phyloP scores from a whole-genome alignment of 2,113 vertebrate species.

The Melanotaenia duboulayi region DNA sequence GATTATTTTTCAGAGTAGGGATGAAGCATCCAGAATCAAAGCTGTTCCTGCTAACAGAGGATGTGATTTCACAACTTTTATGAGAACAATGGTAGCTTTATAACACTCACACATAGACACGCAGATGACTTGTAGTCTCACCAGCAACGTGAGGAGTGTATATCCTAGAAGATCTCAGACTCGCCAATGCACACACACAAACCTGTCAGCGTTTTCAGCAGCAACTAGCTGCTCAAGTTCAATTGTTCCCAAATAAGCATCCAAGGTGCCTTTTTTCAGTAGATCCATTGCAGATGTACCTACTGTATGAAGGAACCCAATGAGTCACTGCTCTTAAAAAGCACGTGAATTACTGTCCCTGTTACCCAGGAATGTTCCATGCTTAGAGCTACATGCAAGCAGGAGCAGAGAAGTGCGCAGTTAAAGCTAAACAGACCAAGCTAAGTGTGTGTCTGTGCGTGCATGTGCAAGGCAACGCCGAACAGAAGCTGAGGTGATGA shows the following conservation, averaged over 20 bases:
- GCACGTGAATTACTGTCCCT: slow-evolving; percentile 54
- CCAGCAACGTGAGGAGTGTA: slow-evolving; percentile 11
- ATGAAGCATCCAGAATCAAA: slow-evolving; percentile 47
- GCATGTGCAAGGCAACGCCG: slow-evolving; percentile 28
- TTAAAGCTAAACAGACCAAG: slow-evolving; percentile 60
- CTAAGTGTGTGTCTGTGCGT: slow-evolving; percentile 5
- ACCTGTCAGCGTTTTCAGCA: slow-evolving; percentile 35
- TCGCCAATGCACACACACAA: slow-evolving; percentile 21
- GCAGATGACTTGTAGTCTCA: slow-evolving; percentile 24
- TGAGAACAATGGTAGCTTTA: slow-evolving; percentile 51
- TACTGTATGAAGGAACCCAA: slow-evolving; percentile 47
- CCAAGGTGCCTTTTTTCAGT: slow-evolving; percentile 40
- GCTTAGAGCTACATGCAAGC: slow-evolving; percentile 55
- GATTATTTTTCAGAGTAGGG: slow-evolving; percentile 45
- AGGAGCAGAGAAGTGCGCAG: slow-evolving; percentile 44
- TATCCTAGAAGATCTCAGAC: slow-evolving; percentile 13
- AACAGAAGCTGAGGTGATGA: slow-evolving; percentile 60
- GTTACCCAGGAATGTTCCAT: slow-evolving; percentile 64
- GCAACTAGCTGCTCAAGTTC: slow-evolving; percentile 23
- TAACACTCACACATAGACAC: slow-evolving; percentile 18
- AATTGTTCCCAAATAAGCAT: slow-evolving; percentile 33
- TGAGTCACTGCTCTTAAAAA: slow-evolving; percentile 53
- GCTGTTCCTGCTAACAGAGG: slow-evolving; percentile 55
- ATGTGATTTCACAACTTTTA: slow-evolving; percentile 61
- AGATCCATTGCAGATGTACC: slow-evolving; percentile 64